Conservation (phyloP, 2,888 invertebrate genomes). For the Spisula subtruncata region DNA sequence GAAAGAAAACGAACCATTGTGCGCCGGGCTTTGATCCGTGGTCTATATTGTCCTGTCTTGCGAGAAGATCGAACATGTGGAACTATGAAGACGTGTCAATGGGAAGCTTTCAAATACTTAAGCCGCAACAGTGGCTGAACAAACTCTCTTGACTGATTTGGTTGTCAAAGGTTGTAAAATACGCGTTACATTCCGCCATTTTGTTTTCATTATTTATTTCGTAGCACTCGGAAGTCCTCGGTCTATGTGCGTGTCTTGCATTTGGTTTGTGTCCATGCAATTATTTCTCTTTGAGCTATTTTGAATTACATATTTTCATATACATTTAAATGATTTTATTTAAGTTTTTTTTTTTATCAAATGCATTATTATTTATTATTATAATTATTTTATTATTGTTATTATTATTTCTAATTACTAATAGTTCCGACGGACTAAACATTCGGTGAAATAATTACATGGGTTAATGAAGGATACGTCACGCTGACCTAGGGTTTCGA, state of each 20-base stretch:
- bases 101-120: slow-evolving; percentile 78
- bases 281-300: not conserved
- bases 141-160: not conserved
- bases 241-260: not conserved
- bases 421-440: too few relatives aligned
- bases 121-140: slow-evolving; percentile 44
- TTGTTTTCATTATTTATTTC: slow-evolving; percentile 25
- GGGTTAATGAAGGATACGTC: too few relatives aligned
- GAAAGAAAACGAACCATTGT: slow-evolving; percentile 91
- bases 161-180: slow-evolving; percentile 19
- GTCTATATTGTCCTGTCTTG: slow-evolving; percentile 91
- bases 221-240: not conserved
- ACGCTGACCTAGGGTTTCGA: not conserved
- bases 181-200: slow-evolving; percentile 26
- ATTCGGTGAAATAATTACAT: too few relatives aligned
- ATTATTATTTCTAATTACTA: too few relatives aligned
- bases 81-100: slow-evolving; percentile 80
- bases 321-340: too few relatives aligned
- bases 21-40: slow-evolving; percentile 93
- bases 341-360: too few relatives aligned
- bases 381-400: too few relatives aligned
- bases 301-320: not conserved
- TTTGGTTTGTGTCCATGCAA: too few relatives aligned
- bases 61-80: slow-evolving; percentile 80
- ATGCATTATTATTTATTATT: too few relatives aligned